Percentiles rank a stretch among this genome's conserved stretches.
Evolutionary conservation across 1,140 invertebrate genomes (phyloP).

Genomic region (Chironomus striatipennis): DNA sequence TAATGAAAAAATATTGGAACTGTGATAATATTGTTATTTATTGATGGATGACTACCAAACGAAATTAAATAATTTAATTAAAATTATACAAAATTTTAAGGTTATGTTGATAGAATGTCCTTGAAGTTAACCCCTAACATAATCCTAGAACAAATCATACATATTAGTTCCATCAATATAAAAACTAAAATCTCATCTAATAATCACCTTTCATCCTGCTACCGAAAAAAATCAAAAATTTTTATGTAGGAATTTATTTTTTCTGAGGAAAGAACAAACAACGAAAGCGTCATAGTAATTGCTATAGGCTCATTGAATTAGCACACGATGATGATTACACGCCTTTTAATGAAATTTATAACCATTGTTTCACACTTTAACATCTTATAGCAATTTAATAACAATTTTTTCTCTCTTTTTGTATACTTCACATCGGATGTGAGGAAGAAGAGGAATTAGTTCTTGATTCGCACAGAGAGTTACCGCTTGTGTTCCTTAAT

Average conservation of each 20-base stretch:
- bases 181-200: no score
- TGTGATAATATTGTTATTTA: no score
- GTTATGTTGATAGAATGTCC: no score
- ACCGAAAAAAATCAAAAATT: background rate
- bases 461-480: background rate
- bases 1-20: no score
- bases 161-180: no score
- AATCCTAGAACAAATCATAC: no score
- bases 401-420: background rate
- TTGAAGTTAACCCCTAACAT: no score
- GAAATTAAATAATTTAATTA: no score
- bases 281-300: background rate
- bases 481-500: background rate
- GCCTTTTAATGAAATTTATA: background rate
- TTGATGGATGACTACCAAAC: no score
- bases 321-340: background rate
- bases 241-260: no score
- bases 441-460: background rate
- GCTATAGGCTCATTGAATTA: background rate
- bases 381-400: background rate
- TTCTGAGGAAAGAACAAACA: background rate
- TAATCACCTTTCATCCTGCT: background rate
- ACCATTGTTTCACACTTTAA: conserved; percentile 8
- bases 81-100: no score
- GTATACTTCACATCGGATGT: background rate